These are phyloP conservation scores for Chlorodrepanis virens DNA, from an alignment of 2,113 vertebrate species.

Conservation along the genomic window DNA sequence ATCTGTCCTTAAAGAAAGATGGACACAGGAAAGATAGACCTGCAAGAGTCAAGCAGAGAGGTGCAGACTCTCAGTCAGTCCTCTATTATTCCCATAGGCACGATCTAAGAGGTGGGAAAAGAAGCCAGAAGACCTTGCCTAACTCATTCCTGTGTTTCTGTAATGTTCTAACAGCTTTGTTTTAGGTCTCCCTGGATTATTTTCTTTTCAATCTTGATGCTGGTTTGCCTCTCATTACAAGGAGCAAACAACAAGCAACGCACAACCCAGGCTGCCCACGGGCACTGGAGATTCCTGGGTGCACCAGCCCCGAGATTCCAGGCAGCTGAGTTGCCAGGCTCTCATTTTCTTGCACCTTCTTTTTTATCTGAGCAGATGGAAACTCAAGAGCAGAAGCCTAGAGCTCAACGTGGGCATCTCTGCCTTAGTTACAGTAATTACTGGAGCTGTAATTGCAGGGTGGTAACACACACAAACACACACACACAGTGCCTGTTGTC, in stretches of 20 bases:
- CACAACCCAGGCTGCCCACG: background rate
- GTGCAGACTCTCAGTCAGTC: background rate
- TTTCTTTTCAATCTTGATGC: background rate
- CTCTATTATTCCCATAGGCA: background rate
- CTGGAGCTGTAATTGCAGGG: constrained; percentile 49
- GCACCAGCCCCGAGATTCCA: background rate
- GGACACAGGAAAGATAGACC: background rate
- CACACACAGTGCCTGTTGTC: background rate
- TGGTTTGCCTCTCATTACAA: background rate
- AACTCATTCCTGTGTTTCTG: background rate
- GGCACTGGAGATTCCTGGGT: background rate
- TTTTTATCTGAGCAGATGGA: constrained; percentile 70
- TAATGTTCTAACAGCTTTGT: background rate
- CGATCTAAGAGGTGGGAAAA: background rate
- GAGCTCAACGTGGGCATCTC: constrained; percentile 52
- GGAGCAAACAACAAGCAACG: background rate
- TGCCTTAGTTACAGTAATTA: constrained; percentile 52
- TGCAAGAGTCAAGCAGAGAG: background rate
- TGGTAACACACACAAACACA: constrained; percentile 1
- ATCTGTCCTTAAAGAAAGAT: background rate
- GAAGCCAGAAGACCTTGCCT: background rate
- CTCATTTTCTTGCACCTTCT: constrained; percentile 26
- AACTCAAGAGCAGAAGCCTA: constrained; percentile 55
- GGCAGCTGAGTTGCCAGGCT: background rate
- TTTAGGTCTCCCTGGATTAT: background rate